These are phyloP conservation scores for Caenorhabditis latens DNA, from an alignment of 1,140 invertebrate genomes.

Conservation along the genomic window DNA sequence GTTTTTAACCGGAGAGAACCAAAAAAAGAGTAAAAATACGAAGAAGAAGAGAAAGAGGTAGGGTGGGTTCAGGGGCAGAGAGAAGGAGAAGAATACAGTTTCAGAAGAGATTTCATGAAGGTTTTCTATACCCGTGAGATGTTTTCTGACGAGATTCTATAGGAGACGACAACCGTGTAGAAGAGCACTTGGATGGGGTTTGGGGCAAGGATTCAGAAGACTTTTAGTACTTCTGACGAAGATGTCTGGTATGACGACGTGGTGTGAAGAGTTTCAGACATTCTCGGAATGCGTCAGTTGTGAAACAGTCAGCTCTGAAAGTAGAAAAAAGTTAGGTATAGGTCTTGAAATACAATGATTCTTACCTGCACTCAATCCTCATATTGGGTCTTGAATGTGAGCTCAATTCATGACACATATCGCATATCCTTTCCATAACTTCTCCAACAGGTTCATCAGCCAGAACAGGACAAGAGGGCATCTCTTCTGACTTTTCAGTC, in stretches of 20 bases:
- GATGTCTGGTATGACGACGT: conserved; percentile 39
- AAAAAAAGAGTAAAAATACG: no score
- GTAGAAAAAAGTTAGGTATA: neutral
- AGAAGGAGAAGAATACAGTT: no score
- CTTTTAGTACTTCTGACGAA: conserved; percentile 1
- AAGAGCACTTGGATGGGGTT: neutral
- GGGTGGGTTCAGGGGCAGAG: no score
- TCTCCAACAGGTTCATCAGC: conserved; percentile 66
- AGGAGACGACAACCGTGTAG: conserved; percentile 9
- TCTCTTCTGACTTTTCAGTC: neutral
- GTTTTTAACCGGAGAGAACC: no score
- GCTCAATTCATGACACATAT: conserved; percentile 73
- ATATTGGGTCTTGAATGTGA: conserved; percentile 72
- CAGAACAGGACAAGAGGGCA: conserved; percentile 43
- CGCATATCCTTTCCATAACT: conserved; percentile 73
- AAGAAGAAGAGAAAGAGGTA: no score
- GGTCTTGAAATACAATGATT: conserved; percentile 3
- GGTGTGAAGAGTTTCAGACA: conserved; percentile 70
- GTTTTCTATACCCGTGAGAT: neutral
- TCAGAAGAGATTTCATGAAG: neutral
- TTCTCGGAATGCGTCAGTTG: conserved; percentile 69
- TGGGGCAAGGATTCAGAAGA: no score
- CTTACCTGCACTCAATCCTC: conserved; percentile 71
- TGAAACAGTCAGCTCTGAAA: conserved; percentile 74
- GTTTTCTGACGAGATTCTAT: neutral